Evolutionary conservation across 1,140 invertebrate genomes (phyloP).

Genomic region (Pseudoatta argentina): DNA sequence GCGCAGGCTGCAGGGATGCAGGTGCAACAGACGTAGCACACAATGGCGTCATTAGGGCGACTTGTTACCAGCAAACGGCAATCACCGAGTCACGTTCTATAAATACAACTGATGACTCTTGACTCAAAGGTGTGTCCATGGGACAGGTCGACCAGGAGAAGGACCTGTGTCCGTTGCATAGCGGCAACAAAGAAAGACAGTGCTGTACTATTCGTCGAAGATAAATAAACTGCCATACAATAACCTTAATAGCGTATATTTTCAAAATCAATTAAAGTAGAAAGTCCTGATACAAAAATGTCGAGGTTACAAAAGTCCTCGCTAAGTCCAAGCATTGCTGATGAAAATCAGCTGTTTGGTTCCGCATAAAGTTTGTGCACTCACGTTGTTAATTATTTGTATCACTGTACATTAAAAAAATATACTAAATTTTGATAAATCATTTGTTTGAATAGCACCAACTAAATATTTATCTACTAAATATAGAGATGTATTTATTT

Average conservation of each 20-base stretch:
- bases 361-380: background rate
- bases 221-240: background rate
- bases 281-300: background rate
- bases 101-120: conserved; percentile 77
- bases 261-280: background rate
- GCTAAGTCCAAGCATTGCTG: background rate
- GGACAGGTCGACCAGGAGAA: conserved; percentile 59
- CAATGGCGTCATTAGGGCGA: conserved; percentile 76
- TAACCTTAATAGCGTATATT: background rate
- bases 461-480: too few relatives aligned
- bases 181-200: background rate
- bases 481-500: too few relatives aligned
- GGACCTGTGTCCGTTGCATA: conserved; percentile 37
- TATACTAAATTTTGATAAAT: too few relatives aligned
- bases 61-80: conserved; percentile 72
- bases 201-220: background rate
- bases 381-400: background rate
- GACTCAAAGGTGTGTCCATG: conserved; percentile 68
- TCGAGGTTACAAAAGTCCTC: background rate
- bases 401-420: background rate
- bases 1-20: conserved; percentile 56
- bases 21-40: conserved; percentile 71
- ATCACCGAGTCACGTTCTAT: conserved; percentile 78
- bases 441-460: too few relatives aligned
- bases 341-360: background rate